Evolutionary conservation across 2,797 vertebrate species (phyloP).

Genomic region (Gobio occitaniae): DNA sequence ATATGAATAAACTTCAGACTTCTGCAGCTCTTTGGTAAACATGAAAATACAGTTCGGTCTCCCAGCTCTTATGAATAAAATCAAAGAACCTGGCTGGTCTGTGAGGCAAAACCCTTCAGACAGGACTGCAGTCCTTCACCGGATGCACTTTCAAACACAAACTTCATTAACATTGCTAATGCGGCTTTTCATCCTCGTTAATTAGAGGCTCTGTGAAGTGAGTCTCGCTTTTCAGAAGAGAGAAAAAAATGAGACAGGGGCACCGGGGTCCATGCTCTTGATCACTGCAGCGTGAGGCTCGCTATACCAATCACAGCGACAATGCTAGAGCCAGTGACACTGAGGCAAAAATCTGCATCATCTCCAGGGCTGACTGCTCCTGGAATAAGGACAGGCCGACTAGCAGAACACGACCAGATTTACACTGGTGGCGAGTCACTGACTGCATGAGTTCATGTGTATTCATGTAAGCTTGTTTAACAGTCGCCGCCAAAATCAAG

Average conservation of each 20-base stretch:
- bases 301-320: no score
- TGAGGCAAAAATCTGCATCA: constrained; percentile 12
- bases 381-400: background rate
- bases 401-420: constrained; percentile 1
- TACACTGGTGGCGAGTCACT: background rate
- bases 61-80: constrained; percentile 3
- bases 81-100: constrained; percentile 10
- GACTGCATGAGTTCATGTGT: constrained; percentile 6
- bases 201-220: constrained; percentile 65
- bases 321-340: no score
- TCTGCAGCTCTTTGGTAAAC: constrained; percentile 2
- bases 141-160: constrained; percentile 56
- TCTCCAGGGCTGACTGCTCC: constrained; percentile 13
- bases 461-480: constrained; percentile 35
- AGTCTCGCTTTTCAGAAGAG: constrained; percentile 58
- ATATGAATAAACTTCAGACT: constrained; percentile 19
- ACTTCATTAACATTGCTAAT: constrained; percentile 68
- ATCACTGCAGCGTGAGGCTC: no score
- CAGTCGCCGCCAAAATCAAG: background rate
- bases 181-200: constrained; percentile 64
- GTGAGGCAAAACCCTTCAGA: constrained; percentile 44
- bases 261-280: no score
- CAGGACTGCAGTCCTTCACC: constrained; percentile 43
- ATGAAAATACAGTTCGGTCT: constrained; percentile 1
- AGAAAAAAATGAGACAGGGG: constrained; percentile 51